Evolutionary conservation across 2,113 vertebrate species (phyloP).

Genomic region (Mastomys natalensis): DNA sequence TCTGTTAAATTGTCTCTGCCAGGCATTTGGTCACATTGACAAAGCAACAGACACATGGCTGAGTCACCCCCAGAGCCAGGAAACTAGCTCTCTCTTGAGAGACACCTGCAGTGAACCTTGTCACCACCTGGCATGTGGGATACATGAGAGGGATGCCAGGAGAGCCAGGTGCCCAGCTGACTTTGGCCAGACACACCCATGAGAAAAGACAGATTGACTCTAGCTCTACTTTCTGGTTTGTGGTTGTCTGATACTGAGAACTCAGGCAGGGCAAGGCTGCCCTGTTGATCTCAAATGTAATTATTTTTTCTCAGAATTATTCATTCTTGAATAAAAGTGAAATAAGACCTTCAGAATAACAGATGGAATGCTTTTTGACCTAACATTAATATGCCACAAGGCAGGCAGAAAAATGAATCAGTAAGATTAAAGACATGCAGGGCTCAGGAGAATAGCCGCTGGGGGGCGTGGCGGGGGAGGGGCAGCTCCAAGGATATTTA

Average conservation of each 20-base stretch:
- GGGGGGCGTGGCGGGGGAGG: not conserved
- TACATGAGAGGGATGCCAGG: rapidly evolving
- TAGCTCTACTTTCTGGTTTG: not conserved
- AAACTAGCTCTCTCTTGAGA: rapidly evolving
- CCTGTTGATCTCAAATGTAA: conserved; percentile 41
- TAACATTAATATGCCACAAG: conserved; percentile 66
- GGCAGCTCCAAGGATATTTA: not conserved
- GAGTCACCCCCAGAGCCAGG: not conserved
- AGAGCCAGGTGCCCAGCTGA: not conserved
- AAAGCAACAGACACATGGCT: not conserved
- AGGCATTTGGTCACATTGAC: not conserved
- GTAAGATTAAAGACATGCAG: conserved; percentile 71
- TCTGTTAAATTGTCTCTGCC: not conserved
- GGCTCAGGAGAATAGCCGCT: not conserved
- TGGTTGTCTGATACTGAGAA: not conserved
- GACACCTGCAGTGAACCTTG: not conserved
- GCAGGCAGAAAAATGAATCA: conserved; percentile 65
- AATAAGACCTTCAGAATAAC: conserved; percentile 77
- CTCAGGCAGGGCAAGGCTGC: conserved; percentile 64
- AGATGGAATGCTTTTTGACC: conserved; percentile 79
- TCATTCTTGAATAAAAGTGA: conserved; percentile 80
- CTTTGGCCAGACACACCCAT: not conserved
- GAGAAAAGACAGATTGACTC: not conserved
- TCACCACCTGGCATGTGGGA: rapidly evolving
- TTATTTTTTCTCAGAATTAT: conserved; percentile 79